Conservation (phyloP, 2,113 vertebrate genomes). For the Ageneiosus marmoratus region DNA sequence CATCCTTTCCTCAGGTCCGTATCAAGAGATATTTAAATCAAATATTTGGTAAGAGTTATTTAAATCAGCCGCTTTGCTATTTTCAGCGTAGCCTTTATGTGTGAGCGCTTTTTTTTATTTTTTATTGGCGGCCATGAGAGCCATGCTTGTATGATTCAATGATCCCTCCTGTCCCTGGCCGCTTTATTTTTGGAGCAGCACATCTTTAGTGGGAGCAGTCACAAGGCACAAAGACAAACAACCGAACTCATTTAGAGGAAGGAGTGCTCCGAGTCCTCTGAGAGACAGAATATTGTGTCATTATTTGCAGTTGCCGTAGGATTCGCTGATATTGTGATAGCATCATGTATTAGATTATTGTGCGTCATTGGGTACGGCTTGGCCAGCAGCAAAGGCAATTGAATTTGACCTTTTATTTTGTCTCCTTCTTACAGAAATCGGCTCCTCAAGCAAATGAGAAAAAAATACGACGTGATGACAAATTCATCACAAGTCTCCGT, state of each 20-base stretch:
- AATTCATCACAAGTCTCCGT: slow-evolving; percentile 3
- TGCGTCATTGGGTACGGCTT: slow-evolving; percentile 32
- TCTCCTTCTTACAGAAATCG: slow-evolving; percentile 24
- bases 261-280: slow-evolving; percentile 46
- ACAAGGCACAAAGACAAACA: slow-evolving; percentile 98
- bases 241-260: slow-evolving; percentile 80
- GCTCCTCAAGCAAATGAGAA: slow-evolving; percentile 35
- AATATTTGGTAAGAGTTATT: background rate
- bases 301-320: slow-evolving; percentile 50
- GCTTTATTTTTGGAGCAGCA: slow-evolving; percentile 90
- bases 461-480: slow-evolving; percentile 7
- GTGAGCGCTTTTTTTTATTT: background rate
- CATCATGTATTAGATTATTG: slow-evolving; percentile 43
- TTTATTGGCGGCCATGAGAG: slow-evolving; percentile 66
- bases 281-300: slow-evolving; percentile 47
- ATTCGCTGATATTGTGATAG: slow-evolving; percentile 45
- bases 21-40: background rate
- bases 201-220: slow-evolving; percentile 95
- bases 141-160: slow-evolving; percentile 69
- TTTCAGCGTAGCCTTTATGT: background rate
- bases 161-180: slow-evolving; percentile 66
- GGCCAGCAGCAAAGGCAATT: slow-evolving; percentile 37
- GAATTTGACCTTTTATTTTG: slow-evolving; percentile 44
- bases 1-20: background rate
- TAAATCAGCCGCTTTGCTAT: slow-evolving; percentile 11